Evolutionary conservation across 2,113 vertebrate species (phyloP).

Genomic region (Thalassarche chlororhynchos): DNA sequence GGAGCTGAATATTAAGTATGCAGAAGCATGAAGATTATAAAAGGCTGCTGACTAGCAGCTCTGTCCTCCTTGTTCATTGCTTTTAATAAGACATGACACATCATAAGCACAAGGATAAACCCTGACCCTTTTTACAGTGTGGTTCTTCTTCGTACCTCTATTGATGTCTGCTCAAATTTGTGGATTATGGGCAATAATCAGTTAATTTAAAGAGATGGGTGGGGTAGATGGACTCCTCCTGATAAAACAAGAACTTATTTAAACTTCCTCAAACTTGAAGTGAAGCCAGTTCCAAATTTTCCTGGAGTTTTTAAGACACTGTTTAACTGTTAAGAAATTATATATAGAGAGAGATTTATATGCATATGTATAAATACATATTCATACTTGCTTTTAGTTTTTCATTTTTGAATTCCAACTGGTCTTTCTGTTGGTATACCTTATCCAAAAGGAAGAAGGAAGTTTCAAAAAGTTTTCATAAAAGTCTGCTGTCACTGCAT

Average conservation of each 20-base stretch:
- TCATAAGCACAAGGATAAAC: not conserved
- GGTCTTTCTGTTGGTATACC: not conserved
- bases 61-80: not conserved
- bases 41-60: not conserved
- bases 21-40: not conserved
- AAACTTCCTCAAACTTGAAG: not conserved
- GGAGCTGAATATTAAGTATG: not conserved
- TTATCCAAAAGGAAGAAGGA: not conserved
- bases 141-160: not conserved
- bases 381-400: not conserved
- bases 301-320: not conserved
- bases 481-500: not conserved
- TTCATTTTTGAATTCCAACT: conserved; percentile 13
- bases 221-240: not conserved
- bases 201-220: not conserved
- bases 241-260: not conserved
- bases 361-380: conserved; percentile 1
- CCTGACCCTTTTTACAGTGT: not conserved
- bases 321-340: conserved; percentile 22
- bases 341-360: not conserved
- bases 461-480: conserved; percentile 7
- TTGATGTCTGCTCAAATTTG: not conserved
- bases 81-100: not conserved
- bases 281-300: not conserved
- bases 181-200: not conserved